A percentile compares a stretch with the other conserved stretches of the same genome.
phyloP scores from a whole-genome alignment of 2,888 invertebrate species.

The Nebria brevicollis region DNA sequence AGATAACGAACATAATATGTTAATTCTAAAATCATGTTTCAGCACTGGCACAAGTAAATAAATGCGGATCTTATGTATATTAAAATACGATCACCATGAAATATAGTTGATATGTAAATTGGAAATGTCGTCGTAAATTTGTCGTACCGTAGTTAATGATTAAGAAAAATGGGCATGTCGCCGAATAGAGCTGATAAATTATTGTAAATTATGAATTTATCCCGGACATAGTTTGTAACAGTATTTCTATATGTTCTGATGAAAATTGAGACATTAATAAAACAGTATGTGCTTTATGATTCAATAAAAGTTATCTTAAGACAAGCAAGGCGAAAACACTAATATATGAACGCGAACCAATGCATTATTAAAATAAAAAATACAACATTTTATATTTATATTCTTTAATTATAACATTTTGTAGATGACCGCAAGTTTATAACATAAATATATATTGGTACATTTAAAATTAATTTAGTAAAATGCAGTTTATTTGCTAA shows the following conservation, averaged over 20 bases:
- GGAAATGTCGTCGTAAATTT: neutral
- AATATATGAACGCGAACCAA: too few species aligned
- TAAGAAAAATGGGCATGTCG: neutral
- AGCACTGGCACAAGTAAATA: neutral
- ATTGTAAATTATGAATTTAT: neutral
- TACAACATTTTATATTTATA: too few species aligned
- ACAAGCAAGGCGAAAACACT: too few species aligned
- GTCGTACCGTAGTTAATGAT: neutral
- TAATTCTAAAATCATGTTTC: slow-evolving; percentile 19
- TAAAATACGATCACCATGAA: neutral
- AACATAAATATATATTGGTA: too few species aligned
- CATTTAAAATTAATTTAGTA: too few species aligned
- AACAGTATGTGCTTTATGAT: too few species aligned
- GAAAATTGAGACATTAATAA: too few species aligned
- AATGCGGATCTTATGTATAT: neutral
- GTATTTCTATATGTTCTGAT: neutral
- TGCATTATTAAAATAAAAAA: too few species aligned
- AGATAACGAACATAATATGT: slow-evolving; percentile 14
- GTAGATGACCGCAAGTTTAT: too few species aligned
- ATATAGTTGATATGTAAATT: neutral
- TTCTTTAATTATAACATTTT: too few species aligned
- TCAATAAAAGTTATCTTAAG: too few species aligned
- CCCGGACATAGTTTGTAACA: neutral
- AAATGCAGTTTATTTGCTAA: too few species aligned
- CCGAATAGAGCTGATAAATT: neutral